These are phyloP conservation scores for Orchesella flavescens DNA, from an alignment of 2,888 invertebrate genomes.

Conservation along the genomic window DNA sequence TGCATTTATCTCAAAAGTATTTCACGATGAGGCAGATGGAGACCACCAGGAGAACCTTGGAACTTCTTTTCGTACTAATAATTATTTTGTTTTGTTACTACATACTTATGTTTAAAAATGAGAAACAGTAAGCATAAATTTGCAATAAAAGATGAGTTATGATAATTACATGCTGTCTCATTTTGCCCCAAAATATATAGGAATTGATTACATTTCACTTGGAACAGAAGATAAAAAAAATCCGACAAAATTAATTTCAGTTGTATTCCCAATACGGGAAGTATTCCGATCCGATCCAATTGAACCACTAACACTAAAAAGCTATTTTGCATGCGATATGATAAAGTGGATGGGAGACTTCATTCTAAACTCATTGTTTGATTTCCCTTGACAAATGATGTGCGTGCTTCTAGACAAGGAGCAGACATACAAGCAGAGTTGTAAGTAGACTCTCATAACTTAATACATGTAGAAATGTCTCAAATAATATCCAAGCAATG, in stretches of 20 bases:
- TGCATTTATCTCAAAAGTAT: not conserved
- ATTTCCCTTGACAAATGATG: not conserved
- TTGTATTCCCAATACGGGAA: too few species aligned
- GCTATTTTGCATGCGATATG: not conserved
- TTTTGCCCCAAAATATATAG: too few species aligned
- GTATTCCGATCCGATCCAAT: not conserved
- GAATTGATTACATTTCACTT: too few species aligned
- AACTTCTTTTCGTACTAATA: not conserved
- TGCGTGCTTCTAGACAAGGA: not conserved
- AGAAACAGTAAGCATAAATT: too few species aligned
- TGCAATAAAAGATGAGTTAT: not conserved
- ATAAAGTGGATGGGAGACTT: not conserved
- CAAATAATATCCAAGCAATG: not conserved
- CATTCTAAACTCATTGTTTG: not conserved
- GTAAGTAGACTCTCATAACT: not conserved
- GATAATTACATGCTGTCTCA: too few species aligned
- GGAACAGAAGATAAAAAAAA: not conserved
- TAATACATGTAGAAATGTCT: not conserved
- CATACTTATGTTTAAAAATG: too few species aligned
- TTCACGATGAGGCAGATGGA: conserved; percentile 16
- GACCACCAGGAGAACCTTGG: conserved; percentile 44
- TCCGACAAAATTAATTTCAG: too few species aligned
- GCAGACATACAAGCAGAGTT: not conserved
- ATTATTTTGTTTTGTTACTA: not conserved
- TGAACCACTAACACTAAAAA: too few species aligned